A percentile compares a stretch with the other conserved stretches of the same genome.
These are phyloP conservation scores for Apoderus coryli DNA, from an alignment of 2,888 invertebrate genomes.

Conservation along the genomic window DNA sequence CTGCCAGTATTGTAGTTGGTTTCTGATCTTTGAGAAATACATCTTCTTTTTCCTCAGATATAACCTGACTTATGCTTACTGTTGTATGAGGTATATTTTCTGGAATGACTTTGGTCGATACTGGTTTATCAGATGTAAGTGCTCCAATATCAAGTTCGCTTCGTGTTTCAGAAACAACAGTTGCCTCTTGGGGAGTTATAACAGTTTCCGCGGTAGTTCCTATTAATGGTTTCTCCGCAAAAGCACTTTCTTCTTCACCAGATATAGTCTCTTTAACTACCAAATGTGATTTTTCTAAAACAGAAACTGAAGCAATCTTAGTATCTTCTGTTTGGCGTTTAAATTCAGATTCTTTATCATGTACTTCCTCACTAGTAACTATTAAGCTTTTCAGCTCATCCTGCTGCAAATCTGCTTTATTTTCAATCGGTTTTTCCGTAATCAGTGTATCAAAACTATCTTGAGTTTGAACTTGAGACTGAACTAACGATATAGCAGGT, in stretches of 20 bases:
- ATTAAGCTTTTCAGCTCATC: constrained; percentile 34
- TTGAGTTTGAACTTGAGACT: constrained; percentile 27
- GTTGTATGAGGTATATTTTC: constrained; percentile 18
- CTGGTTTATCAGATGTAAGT: constrained; percentile 18
- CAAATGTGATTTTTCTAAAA: constrained; percentile 31
- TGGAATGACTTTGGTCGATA: constrained; percentile 16
- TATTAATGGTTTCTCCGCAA: constrained; percentile 22
- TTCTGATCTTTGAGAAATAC: constrained; percentile 6
- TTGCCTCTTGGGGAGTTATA: constrained; percentile 25
- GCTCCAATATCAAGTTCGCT: constrained; percentile 19
- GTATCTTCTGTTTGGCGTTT: constrained; percentile 24
- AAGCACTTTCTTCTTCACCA: constrained; percentile 24
- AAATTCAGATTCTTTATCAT: constrained; percentile 33
- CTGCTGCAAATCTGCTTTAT: constrained; percentile 21
- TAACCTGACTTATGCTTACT: constrained; percentile 19
- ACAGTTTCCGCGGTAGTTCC: constrained; percentile 20
- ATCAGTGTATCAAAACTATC: constrained; percentile 33
- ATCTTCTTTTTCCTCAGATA: constrained; percentile 19
- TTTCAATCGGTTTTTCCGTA: constrained; percentile 20
- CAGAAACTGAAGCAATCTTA: constrained; percentile 32
- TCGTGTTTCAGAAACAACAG: constrained; percentile 21
- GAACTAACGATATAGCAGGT: constrained; percentile 22
- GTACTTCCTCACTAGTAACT: constrained; percentile 34
- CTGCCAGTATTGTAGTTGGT: constrained; percentile 17
- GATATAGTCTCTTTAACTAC: constrained; percentile 30